Evolutionary conservation across 64 coral and sea anemone species (phyloP).

Genomic region (Catalaphyllia jardinei): DNA sequence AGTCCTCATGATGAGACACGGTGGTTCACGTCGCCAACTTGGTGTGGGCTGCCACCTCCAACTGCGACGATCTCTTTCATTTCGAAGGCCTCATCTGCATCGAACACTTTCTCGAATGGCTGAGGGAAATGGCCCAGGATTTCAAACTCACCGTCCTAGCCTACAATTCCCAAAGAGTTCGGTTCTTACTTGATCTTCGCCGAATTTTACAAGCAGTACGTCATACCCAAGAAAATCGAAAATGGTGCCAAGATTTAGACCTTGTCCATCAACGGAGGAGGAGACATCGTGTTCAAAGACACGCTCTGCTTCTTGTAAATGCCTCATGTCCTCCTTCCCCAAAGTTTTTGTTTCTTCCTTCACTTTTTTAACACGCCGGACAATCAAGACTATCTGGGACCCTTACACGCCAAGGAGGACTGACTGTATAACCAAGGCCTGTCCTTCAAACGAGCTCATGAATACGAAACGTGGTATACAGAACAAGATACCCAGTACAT

Average conservation of each 20-base stretch:
- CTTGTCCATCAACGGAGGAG: neutral
- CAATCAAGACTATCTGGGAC: conserved; percentile 38
- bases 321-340: neutral
- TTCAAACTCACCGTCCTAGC: neutral
- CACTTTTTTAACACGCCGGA: conserved; percentile 1
- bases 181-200: conserved; percentile 32
- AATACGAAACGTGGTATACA: neutral
- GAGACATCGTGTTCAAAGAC: conserved; percentile 9
- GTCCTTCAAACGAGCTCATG: accelerated
- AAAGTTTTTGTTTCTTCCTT: conserved; percentile 47
- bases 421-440: no score
- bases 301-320: conserved; percentile 48
- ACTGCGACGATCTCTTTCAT: neutral
- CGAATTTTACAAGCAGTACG: neutral
- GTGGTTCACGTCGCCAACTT: conserved; percentile 1
- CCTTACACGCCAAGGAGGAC: neutral
- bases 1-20: neutral
- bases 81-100: neutral
- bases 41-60: neutral
- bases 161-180: neutral
- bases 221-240: neutral
- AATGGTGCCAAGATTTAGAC: conserved; percentile 27
- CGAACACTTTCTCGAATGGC: neutral
- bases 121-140: neutral
- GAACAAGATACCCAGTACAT: neutral